These are phyloP conservation scores for Cerceris rybyensis DNA, from an alignment of 2,888 invertebrate genomes.

Conservation along the genomic window DNA sequence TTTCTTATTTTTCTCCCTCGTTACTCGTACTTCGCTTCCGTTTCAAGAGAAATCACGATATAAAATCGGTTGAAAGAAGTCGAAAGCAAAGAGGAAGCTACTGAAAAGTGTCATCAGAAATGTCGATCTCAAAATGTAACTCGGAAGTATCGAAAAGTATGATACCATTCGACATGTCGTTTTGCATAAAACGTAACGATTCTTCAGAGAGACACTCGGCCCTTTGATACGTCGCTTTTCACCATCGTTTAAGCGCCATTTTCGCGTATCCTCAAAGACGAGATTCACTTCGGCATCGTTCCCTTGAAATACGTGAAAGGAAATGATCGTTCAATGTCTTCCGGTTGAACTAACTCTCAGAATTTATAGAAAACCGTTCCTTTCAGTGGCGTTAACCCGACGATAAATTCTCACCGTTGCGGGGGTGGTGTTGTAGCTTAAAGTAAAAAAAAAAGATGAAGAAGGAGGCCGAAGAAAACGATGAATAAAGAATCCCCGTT, in stretches of 20 bases:
- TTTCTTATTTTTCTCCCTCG: constrained; percentile 6
- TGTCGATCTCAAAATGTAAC: too few relatives aligned
- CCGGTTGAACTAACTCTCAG: not conserved
- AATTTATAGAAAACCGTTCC: constrained; percentile 23
- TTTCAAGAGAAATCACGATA: not conserved
- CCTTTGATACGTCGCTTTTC: not conserved
- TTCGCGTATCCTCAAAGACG: not conserved
- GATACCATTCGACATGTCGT: too few relatives aligned
- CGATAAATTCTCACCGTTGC: constrained; percentile 18
- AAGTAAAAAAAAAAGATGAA: too few relatives aligned
- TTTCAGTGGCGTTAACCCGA: not conserved
- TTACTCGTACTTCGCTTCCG: not conserved
- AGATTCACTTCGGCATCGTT: constrained; percentile 5
- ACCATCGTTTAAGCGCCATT: not conserved
- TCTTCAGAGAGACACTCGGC: too few relatives aligned
- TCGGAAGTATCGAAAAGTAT: too few relatives aligned
- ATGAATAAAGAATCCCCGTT: too few relatives aligned
- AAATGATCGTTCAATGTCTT: constrained; percentile 37
- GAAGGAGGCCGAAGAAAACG: too few relatives aligned
- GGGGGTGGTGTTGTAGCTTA: not conserved
- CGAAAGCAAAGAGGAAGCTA: too few relatives aligned
- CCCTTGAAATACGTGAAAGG: constrained; percentile 19
- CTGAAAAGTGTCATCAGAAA: too few relatives aligned
- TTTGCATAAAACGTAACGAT: too few relatives aligned
- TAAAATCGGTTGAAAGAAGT: too few relatives aligned